Percentiles rank a stretch among this genome's conserved stretches.
Evolutionary conservation across 2,113 vertebrate genomes (phyloP).

Genomic region (Hymenochirus boettgeri): DNA sequence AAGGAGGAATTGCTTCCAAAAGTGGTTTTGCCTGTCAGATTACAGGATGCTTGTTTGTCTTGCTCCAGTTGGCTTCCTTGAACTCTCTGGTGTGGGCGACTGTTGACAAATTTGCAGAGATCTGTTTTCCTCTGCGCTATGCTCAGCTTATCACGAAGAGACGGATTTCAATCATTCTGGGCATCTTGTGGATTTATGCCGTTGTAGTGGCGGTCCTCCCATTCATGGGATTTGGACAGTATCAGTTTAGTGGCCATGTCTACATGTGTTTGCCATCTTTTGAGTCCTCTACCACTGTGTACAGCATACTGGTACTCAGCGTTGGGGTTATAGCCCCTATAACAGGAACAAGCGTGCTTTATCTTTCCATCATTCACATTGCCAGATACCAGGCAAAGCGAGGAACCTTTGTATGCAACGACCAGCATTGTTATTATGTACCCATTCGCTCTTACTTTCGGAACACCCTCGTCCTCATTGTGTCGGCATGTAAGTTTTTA

Average conservation of each 20-base stretch:
- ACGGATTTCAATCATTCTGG: constrained; percentile 48
- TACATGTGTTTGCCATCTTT: constrained; percentile 58
- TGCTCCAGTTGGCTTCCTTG: constrained; percentile 63
- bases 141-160: constrained; percentile 51
- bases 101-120: constrained; percentile 58
- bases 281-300: constrained; percentile 41
- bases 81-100: constrained; percentile 61
- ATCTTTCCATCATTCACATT: constrained; percentile 57
- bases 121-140: constrained; percentile 64
- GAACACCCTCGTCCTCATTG: constrained; percentile 61
- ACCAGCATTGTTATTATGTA: constrained; percentile 67
- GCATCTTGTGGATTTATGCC: constrained; percentile 55
- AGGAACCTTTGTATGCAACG: constrained; percentile 68
- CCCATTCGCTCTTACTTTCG: constrained; percentile 63
- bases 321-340: constrained; percentile 52
- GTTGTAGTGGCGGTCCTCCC: constrained; percentile 53
- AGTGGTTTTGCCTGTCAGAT: constrained; percentile 53
- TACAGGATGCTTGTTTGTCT: constrained; percentile 55
- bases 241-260: constrained; percentile 51
- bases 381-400: constrained; percentile 59
- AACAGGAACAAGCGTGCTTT: constrained; percentile 54
- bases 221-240: constrained; percentile 60
- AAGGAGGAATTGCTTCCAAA: constrained; percentile 26
- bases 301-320: constrained; percentile 51
- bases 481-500: constrained; percentile 57